Conservation (phyloP, 2,113 vertebrate genomes). For the Ivindomyrus marchei region DNA sequence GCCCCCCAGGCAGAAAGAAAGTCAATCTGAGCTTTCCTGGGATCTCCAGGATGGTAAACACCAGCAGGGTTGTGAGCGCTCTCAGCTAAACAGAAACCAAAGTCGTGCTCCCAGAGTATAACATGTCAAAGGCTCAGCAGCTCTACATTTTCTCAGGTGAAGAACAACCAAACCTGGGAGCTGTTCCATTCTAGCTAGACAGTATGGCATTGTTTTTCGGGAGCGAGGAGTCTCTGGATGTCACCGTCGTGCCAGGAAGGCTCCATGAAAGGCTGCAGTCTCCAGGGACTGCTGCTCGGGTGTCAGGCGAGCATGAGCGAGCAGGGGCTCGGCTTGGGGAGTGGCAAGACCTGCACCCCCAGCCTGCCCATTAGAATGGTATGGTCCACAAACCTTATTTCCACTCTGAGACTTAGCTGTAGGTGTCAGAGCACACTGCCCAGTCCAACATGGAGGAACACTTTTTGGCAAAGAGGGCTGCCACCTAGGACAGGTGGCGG, state of each 20-base stretch:
- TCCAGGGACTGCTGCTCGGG: background rate
- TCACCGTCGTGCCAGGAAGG: background rate
- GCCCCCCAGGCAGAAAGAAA: background rate
- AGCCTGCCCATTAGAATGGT: background rate
- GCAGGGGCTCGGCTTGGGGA: no score
- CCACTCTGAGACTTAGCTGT: background rate
- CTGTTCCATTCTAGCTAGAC: background rate
- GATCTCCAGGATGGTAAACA: background rate
- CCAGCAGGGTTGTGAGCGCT: background rate
- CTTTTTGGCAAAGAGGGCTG: background rate
- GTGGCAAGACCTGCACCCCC: background rate
- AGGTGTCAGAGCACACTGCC: background rate
- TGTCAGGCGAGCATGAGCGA: background rate
- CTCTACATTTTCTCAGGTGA: background rate
- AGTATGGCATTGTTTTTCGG: background rate
- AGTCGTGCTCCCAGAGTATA: background rate
- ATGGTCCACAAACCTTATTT: background rate
- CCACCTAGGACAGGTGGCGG: background rate
- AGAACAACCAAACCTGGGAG: background rate
- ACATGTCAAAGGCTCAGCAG: background rate
- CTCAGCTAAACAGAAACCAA: background rate
- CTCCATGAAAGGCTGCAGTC: background rate
- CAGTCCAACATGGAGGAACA: background rate
- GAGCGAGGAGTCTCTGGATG: background rate
- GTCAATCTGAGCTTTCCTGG: background rate